These are phyloP conservation scores for Homarus americanus DNA, from an alignment of 1,140 invertebrate genomes.

Conservation along the genomic window DNA sequence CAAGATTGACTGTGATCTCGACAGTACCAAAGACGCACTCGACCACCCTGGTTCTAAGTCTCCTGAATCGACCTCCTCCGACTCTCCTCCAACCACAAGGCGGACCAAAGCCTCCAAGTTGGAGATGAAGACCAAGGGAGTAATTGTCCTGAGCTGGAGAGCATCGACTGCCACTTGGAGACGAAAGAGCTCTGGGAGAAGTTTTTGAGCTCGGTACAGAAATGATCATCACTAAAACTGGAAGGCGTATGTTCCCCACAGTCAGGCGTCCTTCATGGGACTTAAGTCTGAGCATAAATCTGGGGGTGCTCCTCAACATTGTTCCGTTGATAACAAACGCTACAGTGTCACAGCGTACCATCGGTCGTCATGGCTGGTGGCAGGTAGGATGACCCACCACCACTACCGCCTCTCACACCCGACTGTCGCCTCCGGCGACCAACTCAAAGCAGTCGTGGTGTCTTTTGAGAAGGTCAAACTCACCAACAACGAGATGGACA, in stretches of 20 bases:
- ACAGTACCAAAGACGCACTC: slow-evolving; percentile 68
- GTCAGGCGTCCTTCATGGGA: slow-evolving; percentile 82
- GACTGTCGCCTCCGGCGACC: slow-evolving; percentile 96
- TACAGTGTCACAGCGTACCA: slow-evolving; percentile 97
- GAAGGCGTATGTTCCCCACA: slow-evolving; percentile 90
- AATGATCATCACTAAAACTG: slow-evolving; percentile 99
- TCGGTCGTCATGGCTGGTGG: slow-evolving; percentile 97
- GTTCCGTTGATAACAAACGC: slow-evolving; percentile 84
- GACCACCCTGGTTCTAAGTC: slow-evolving; percentile 68
- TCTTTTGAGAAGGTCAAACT: slow-evolving; percentile 87
- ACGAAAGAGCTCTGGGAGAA: slow-evolving; percentile 91
- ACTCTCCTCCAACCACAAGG: slow-evolving; percentile 52
- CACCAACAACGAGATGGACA: slow-evolving; percentile 86
- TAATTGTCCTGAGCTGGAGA: slow-evolving; percentile 79
- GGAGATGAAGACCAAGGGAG: slow-evolving; percentile 78
- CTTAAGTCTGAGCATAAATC: slow-evolving; percentile 80
- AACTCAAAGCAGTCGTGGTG: slow-evolving; percentile 83
- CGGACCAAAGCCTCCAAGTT: slow-evolving; percentile 61
- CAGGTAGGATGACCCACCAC: slow-evolving; percentile 97
- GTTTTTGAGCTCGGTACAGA: slow-evolving; percentile 95
- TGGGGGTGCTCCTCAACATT: slow-evolving; percentile 83
- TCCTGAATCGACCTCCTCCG: slow-evolving; percentile 68
- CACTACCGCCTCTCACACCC: slow-evolving; percentile 95
- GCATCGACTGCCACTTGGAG: slow-evolving; percentile 79
- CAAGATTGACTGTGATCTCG: slow-evolving; percentile 72